Conservation (phyloP, 2,797 vertebrate species). For the Bufotes viridis region DNA sequence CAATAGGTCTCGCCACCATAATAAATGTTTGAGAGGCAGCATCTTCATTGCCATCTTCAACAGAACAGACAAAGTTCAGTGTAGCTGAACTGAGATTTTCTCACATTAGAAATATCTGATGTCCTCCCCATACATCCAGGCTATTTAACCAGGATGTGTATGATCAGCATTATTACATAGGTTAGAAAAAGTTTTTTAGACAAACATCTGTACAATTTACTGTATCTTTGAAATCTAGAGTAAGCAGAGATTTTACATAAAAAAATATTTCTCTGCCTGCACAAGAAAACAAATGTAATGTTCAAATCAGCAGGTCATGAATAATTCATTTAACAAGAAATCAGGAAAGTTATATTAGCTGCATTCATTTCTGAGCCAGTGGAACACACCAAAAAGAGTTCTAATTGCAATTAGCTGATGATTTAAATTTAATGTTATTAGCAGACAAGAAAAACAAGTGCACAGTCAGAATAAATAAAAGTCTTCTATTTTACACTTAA, state of each 20-base stretch:
- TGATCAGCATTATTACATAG: not conserved
- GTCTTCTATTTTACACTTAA: slow-evolving; percentile 48
- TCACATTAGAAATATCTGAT: not conserved
- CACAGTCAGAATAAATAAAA: slow-evolving; percentile 63
- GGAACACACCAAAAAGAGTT: slow-evolving; percentile 60
- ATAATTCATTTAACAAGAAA: slow-evolving; percentile 63
- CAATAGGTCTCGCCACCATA: not conserved
- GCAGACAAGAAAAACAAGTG: slow-evolving; percentile 60
- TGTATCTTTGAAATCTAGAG: slow-evolving; percentile 25
- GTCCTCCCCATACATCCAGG: not conserved
- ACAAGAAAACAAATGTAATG: slow-evolving; percentile 61
- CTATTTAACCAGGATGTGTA: not conserved
- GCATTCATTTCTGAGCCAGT: slow-evolving; percentile 58
- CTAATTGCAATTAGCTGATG: slow-evolving; percentile 63
- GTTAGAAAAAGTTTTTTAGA: not conserved
- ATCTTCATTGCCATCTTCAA: no score
- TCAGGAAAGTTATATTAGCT: slow-evolving; percentile 62
- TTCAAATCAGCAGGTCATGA: slow-evolving; percentile 62
- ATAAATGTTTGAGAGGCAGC: no score
- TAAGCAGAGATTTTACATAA: slow-evolving; percentile 39
- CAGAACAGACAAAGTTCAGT: no score
- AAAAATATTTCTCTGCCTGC: slow-evolving; percentile 35
- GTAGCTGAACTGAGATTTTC: not conserved
- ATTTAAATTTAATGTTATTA: slow-evolving; percentile 63
- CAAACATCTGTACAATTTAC: slow-evolving; percentile 21